Conservation (phyloP, 2,113 vertebrate species). For the Xiphorhynchus elegans region DNA sequence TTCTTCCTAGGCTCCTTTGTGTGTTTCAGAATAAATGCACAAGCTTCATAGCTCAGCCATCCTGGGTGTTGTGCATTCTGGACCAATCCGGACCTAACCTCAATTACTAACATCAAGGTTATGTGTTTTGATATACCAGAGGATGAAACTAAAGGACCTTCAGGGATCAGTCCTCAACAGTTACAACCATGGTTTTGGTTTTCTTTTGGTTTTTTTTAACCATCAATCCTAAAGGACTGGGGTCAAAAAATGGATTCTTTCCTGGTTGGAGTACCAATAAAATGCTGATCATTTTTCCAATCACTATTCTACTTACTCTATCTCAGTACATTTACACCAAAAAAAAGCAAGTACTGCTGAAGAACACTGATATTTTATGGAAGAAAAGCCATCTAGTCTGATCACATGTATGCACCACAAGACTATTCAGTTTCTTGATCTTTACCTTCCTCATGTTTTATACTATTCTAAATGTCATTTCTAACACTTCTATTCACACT, state of each 20-base stretch:
- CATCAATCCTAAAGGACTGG: not conserved
- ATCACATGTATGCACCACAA: rapidly evolving
- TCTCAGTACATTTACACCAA: not conserved
- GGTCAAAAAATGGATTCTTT: not conserved
- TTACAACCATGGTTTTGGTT: not conserved
- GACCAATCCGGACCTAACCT: not conserved
- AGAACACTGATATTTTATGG: not conserved
- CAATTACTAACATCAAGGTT: not conserved
- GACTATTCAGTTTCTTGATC: not conserved
- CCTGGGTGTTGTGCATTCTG: not conserved
- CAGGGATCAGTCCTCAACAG: not conserved
- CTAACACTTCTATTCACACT: not conserved
- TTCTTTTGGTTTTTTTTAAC: not conserved
- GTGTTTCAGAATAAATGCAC: not conserved
- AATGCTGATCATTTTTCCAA: not conserved
- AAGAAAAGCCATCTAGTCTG: not conserved
- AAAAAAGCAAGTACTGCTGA: not conserved
- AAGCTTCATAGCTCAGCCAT: not conserved
- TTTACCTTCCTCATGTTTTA: not conserved
- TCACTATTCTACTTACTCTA: not conserved
- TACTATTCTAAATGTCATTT: not conserved
- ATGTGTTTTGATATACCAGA: not conserved
- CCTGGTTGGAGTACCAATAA: not conserved
- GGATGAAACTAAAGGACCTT: not conserved
- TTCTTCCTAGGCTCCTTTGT: not conserved